Conservation (phyloP, 2,888 invertebrate genomes). For the Priocnemis perturbator region DNA sequence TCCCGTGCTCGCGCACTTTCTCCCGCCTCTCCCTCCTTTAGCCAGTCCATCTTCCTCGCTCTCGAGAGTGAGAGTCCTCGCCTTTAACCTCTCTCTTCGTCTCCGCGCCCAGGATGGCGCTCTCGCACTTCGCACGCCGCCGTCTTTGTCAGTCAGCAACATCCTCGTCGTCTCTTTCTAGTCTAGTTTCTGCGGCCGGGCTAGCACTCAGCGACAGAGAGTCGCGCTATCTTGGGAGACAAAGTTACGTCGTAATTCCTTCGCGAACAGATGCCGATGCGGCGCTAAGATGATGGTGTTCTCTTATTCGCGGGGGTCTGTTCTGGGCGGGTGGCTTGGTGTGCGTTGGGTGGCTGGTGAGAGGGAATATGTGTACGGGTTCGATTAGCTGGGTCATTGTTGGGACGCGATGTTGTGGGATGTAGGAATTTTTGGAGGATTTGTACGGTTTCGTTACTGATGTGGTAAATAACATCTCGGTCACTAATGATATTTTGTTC, state of each 20-base stretch:
- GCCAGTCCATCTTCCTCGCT: constrained; percentile 6
- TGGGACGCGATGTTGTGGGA: too few relatives aligned
- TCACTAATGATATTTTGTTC: too few relatives aligned
- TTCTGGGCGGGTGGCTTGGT: not conserved
- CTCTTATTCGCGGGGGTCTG: constrained; percentile 2
- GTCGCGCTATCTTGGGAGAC: constrained; percentile 72
- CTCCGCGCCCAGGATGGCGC: constrained; percentile 31
- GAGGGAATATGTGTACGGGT: too few relatives aligned
- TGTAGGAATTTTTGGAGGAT: too few relatives aligned
- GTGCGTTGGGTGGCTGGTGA: not conserved
- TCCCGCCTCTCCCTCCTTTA: not conserved
- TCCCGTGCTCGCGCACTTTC: constrained; percentile 58
- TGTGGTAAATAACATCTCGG: too few relatives aligned
- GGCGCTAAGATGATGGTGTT: constrained; percentile 60
- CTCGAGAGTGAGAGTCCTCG: not conserved
- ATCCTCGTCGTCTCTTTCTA: constrained; percentile 36
- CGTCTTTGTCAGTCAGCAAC: constrained; percentile 12
- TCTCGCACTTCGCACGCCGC: too few relatives aligned
- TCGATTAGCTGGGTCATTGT: too few relatives aligned
- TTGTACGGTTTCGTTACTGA: too few relatives aligned
- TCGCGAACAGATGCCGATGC: constrained; percentile 74
- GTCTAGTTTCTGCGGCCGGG: constrained; percentile 42
- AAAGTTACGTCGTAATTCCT: constrained; percentile 75
- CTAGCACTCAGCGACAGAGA: constrained; percentile 65
- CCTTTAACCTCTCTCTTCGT: constrained; percentile 21